Base-by-base conservation (phyloP, 2,113 vertebrate species). In the Hypanus sabinus region DNA sequence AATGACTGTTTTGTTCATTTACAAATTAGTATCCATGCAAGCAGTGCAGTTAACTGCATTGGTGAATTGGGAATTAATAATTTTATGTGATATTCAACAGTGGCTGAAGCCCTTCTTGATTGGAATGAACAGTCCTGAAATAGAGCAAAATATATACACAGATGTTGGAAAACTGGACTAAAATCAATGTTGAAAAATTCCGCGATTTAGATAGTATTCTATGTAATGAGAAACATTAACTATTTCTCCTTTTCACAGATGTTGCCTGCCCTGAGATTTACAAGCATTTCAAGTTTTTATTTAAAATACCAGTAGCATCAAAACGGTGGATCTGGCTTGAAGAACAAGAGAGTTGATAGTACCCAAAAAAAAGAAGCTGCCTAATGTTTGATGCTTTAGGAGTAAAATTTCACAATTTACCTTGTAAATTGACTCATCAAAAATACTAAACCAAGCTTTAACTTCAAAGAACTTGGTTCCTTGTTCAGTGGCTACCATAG, bases 361-460 rank as follows among this genome's bases (percentile, higher is more conserved):
- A 75, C 36, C 75, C 24, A 38, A 22, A 57, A 68, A 68, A 71
- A 93, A n/a, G 38, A 57, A 27, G 0, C 71, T 30, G 94, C 94
- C 94, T 94, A 95, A 96, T 96, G 95, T 96, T 94, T 94, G 0
- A 0, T 60, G 94, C 79, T 95, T 88, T 90, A 91, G 94, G 94
- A 94, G 94, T 93, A n/a, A 94, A 95, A 71, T 90, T n/a, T 76
- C 3, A 95, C 95, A 95, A 60, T 76, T 30, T 95, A 94, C 94
- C 81, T 94, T 55, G 62, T 70, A 94, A 96, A 95, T 96, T 96
- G 96, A 96, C 96, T 96, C 96, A 96, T 95, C 94, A 95, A 95
- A 95, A 95, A 96, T 95, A 94, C 94, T 95, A 94, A 94, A 46
- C 46, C 46, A 81, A 73, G 94, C n/a, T 93, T 95, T 95, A 62